Evolutionary conservation across 2,113 vertebrate genomes (phyloP).

Genomic region (Ahaetulla prasina): DNA sequence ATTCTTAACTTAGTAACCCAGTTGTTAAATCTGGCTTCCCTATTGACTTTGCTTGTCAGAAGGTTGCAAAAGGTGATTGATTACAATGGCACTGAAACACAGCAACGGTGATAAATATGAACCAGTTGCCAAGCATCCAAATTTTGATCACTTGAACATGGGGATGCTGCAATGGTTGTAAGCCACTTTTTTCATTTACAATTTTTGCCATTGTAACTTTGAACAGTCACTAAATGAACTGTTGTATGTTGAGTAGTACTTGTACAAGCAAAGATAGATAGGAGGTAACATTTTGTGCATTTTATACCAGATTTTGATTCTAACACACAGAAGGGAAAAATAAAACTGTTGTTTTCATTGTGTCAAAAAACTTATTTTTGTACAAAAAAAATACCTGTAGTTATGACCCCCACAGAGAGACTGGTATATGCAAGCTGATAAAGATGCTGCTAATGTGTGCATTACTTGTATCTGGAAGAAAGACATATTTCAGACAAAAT

Average conservation of each 20-base stretch:
- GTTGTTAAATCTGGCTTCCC: background rate
- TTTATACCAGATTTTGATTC: background rate
- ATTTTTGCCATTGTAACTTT: background rate
- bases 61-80: background rate
- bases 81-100: background rate
- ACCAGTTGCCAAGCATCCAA: background rate
- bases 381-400: conserved; percentile 76
- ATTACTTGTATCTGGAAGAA: conserved; percentile 87
- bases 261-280: background rate
- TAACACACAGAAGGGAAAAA: background rate
- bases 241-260: background rate
- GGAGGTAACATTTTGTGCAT: background rate
- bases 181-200: background rate
- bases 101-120: background rate
- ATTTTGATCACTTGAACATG: background rate
- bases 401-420: conserved; percentile 93
- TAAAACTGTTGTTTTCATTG: background rate
- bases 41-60: background rate
- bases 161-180: background rate
- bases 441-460: conserved; percentile 92
- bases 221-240: background rate
- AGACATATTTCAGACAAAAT: background rate
- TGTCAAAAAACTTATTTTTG: background rate
- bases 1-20: background rate
- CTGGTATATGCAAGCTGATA: conserved; percentile 97